Conservation (phyloP, 2,888 invertebrate genomes). For the Tetragonisca angustula region DNA sequence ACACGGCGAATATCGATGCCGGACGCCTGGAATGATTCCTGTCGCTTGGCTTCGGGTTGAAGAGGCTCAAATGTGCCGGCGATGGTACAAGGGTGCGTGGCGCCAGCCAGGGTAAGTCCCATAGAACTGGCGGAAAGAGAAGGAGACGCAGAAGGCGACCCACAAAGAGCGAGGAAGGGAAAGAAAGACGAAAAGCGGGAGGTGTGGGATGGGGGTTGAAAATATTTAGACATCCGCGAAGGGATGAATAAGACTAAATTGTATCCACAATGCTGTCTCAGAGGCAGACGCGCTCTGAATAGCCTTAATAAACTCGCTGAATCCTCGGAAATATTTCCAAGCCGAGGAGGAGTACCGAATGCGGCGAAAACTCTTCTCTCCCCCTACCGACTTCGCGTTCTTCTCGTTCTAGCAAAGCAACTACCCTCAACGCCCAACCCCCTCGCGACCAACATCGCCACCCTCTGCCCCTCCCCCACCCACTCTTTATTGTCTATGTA, state of each 20-base stretch:
- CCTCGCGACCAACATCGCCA: constrained; percentile 36
- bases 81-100: constrained; percentile 45
- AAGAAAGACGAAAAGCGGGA: constrained; percentile 39
- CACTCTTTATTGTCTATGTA: constrained; percentile 67
- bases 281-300: constrained; percentile 86
- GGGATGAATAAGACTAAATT: constrained; percentile 87
- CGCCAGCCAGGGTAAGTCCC: constrained; percentile 44
- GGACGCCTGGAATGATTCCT: constrained; percentile 38
- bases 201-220: constrained; percentile 75
- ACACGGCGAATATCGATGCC: not conserved
- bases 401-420: constrained; percentile 68
- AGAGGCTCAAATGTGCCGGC: constrained; percentile 49
- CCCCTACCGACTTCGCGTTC: constrained; percentile 62
- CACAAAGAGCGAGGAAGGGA: constrained; percentile 32
- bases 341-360: constrained; percentile 74
- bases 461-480: constrained; percentile 16
- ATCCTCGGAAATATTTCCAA: constrained; percentile 83
- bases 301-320: constrained; percentile 86
- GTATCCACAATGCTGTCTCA: constrained; percentile 87
- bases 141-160: constrained; percentile 31
- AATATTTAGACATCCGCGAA: constrained; percentile 83
- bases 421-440: constrained; percentile 25
- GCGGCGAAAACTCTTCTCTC: constrained; percentile 74
- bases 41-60: constrained; percentile 44
- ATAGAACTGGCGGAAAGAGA: constrained; percentile 51